Evolutionary conservation across 2,113 vertebrate genomes (phyloP).

Genomic region (Orientallactaga bullata): DNA sequence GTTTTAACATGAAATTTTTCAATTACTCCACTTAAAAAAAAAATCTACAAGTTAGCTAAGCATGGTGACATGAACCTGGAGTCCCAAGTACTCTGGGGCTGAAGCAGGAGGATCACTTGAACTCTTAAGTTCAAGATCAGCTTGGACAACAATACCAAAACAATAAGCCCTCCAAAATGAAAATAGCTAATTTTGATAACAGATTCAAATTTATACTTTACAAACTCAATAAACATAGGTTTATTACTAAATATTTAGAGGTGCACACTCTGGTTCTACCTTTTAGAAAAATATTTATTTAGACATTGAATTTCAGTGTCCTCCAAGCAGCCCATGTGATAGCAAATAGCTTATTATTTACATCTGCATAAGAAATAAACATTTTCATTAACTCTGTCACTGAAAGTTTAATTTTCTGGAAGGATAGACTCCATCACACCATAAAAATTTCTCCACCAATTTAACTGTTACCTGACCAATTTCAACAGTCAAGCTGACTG

Average conservation of each 20-base stretch:
- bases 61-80: neutral
- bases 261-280: neutral
- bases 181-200: conserved; percentile 43
- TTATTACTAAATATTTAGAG: conserved; percentile 32
- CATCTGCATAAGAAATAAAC: neutral
- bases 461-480: neutral
- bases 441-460: neutral
- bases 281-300: conserved; percentile 20
- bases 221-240: neutral
- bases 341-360: conserved; percentile 20
- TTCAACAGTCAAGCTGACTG: neutral
- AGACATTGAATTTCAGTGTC: neutral
- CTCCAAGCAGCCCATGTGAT: neutral
- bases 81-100: too few species aligned
- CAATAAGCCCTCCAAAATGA: neutral
- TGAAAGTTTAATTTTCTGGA: neutral
- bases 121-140: too few species aligned
- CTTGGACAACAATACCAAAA: neutral
- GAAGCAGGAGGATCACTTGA: too few species aligned
- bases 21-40: neutral
- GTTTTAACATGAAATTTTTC: conserved; percentile 40
- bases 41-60: neutral
- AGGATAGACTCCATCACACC: neutral
- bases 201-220: conserved; percentile 29
- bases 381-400: neutral